Percentiles rank a stretch among this genome's conserved stretches.
phyloP scores from a whole-genome alignment of 2,113 vertebrate genomes.

The Aspidoscelis tigris region DNA sequence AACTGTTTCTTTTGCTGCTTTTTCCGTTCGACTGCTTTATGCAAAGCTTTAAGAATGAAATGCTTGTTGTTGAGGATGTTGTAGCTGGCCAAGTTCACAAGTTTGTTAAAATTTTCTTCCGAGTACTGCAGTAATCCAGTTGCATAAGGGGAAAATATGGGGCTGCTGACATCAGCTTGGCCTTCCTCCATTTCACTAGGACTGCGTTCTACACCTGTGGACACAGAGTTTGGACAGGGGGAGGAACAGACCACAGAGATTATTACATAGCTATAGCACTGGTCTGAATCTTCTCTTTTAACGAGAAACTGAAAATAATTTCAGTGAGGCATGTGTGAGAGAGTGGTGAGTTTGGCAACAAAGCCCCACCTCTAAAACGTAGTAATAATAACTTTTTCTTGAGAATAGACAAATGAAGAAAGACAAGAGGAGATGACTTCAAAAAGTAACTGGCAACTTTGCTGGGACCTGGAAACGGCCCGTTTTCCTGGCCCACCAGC shows the following conservation, averaged over 20 bases:
- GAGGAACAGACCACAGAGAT: not conserved
- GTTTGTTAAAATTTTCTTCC: constrained; percentile 71
- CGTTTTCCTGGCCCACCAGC: no score
- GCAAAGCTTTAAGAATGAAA: constrained; percentile 71
- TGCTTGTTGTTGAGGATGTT: constrained; percentile 81
- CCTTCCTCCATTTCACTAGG: constrained; percentile 70
- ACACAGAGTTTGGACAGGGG: not conserved
- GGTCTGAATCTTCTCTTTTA: not conserved
- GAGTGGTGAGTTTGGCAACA: not conserved
- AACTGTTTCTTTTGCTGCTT: constrained; percentile 27
- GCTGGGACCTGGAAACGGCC: no score
- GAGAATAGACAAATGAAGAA: no score
- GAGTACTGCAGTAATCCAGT: constrained; percentile 76
- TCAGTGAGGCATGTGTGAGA: not conserved
- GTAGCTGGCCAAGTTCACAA: constrained; percentile 77
- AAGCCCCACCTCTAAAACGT: no score
- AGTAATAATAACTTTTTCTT: not conserved
- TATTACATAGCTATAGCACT: not conserved
- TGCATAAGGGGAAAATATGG: constrained; percentile 69
- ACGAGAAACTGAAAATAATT: not conserved
- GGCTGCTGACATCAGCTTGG: constrained; percentile 69
- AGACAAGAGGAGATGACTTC: no score
- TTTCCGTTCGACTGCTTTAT: constrained; percentile 61
- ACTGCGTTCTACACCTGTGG: constrained; percentile 73
- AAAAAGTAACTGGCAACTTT: no score